phyloP scores from a whole-genome alignment of 2,888 invertebrate genomes.

The Stenoptilia bipunctidactyla region DNA sequence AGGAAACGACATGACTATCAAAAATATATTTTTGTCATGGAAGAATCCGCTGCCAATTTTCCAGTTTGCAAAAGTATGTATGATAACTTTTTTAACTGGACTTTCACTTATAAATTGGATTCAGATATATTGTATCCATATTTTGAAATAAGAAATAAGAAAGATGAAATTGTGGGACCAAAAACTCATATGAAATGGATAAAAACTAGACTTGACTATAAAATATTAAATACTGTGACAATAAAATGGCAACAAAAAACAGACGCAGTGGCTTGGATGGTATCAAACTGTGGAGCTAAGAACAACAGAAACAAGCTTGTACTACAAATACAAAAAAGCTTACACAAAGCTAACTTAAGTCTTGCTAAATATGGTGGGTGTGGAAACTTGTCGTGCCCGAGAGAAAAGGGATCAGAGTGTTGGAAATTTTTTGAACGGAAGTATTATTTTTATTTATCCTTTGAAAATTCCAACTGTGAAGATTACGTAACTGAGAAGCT shows the following conservation, averaged over 20 bases:
- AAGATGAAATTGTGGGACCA: constrained; percentile 40
- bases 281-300: constrained; percentile 39
- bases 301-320: constrained; percentile 33
- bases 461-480: constrained; percentile 76
- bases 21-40: constrained; percentile 48
- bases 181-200: constrained; percentile 24
- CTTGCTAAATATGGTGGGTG: constrained; percentile 71
- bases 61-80: constrained; percentile 35
- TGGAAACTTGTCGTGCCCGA: constrained; percentile 40
- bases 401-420: constrained; percentile 24
- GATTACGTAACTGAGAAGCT: constrained; percentile 25
- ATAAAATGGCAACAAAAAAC: constrained; percentile 33
- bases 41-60: constrained; percentile 49
- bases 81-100: constrained; percentile 57
- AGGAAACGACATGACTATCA: constrained; percentile 31
- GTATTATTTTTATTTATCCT: constrained; percentile 80
- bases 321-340: constrained; percentile 24
- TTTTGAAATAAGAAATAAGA: constrained; percentile 30
- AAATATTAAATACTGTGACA: constrained; percentile 23
- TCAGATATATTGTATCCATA: constrained; percentile 50
- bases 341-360: constrained; percentile 24
- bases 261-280: constrained; percentile 57
- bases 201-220: constrained; percentile 17
- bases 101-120: constrained; percentile 47
- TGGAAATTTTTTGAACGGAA: constrained; percentile 51